A percentile compares a stretch with the other conserved stretches of the same genome.
Conservation (phyloP, 92 coral and sea anemone genomes). For the Hydrozoanthus gracilis region DNA sequence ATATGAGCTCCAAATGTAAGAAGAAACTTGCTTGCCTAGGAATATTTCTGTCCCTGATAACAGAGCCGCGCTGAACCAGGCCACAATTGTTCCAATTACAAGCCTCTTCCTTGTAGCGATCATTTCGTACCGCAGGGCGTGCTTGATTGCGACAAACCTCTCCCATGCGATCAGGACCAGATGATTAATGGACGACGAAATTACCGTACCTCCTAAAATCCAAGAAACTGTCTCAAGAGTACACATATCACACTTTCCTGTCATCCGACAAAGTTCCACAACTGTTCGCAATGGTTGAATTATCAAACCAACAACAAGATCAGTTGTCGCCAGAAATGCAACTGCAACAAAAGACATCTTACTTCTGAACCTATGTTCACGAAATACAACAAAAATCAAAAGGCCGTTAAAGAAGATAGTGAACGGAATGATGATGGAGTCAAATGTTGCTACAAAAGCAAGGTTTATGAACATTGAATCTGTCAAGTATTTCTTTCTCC, state of each 20-base stretch:
- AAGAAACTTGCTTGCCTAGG: too few species aligned
- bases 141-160: not conserved
- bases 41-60: too few species aligned
- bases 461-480: not conserved
- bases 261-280: conserved; percentile 1
- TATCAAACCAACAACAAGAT: not conserved
- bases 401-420: not conserved
- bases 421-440: not conserved
- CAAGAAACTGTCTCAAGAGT: not conserved
- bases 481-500: conserved; percentile 1
- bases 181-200: not conserved
- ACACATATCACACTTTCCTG: not conserved
- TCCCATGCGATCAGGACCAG: not conserved
- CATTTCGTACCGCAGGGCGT: not conserved
- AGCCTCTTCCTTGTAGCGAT: not conserved
- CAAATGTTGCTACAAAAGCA: not conserved
- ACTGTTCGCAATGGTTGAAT: not conserved
- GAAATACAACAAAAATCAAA: not conserved
- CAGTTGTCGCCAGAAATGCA: conserved; percentile 1
- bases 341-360: not conserved
- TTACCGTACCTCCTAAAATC: not conserved
- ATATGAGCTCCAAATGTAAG: too few species aligned
- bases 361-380: not conserved
- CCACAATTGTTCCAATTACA: too few species aligned
- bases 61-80: too few species aligned